A percentile compares a stretch with the other conserved stretches of the same genome.
Evolutionary conservation across 2,888 invertebrate genomes (phyloP).

Genomic region (Xylophagus ater): DNA sequence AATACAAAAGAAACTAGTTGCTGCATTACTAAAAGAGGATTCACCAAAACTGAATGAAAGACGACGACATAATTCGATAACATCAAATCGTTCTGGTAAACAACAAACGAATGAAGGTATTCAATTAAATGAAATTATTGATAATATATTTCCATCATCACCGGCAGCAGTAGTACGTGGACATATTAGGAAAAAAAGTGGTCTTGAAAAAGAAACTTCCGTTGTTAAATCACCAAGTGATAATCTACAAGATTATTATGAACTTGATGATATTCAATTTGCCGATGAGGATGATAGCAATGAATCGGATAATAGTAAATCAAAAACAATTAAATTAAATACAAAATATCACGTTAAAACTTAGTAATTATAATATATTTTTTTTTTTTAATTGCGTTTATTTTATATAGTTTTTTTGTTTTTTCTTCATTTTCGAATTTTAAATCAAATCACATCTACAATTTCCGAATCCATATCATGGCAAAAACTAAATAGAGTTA

Average conservation of each 20-base stretch:
- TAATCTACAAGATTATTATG: conserved; percentile 45
- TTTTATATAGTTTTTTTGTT: no score
- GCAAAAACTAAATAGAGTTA: no score
- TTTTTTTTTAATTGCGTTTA: no score
- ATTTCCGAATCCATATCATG: no score
- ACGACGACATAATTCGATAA: conserved; percentile 22
- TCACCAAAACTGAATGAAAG: conserved; percentile 11
- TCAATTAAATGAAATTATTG: conserved; percentile 20
- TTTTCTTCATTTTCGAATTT: no score
- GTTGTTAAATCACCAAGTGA: conserved; percentile 53
- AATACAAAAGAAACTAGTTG: conserved; percentile 10
- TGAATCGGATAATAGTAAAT: conserved; percentile 11
- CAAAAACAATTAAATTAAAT: conserved; percentile 9
- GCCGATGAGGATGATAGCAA: conserved; percentile 47
- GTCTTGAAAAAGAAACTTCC: conserved; percentile 53
- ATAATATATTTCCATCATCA: no score
- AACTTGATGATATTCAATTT: conserved; percentile 55
- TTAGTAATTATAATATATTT: no score
- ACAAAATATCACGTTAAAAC: conserved; percentile 5
- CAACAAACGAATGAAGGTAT: conserved; percentile 33
- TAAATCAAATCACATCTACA: no score
- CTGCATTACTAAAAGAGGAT: conserved; percentile 11
- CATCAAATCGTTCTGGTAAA: conserved; percentile 37
- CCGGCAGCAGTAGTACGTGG: conserved; percentile 27
- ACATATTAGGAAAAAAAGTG: conserved; percentile 29